These are phyloP conservation scores for Microctenopoma stevenorrisi DNA, from an alignment of 2,797 vertebrate species.

Conservation along the genomic window DNA sequence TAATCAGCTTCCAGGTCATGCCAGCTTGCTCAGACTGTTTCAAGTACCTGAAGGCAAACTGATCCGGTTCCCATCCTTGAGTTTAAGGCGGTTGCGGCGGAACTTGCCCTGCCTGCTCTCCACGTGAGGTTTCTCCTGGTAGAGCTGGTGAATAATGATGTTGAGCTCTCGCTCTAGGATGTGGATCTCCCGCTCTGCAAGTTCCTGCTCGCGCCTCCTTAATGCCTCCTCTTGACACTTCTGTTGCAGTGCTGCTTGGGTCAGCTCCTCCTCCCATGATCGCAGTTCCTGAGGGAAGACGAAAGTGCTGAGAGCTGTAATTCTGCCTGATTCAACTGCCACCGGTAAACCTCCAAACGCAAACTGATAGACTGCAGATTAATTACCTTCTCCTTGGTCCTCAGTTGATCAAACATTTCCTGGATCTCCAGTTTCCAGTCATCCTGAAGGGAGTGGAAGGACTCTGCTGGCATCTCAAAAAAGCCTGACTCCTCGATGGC, in stretches of 20 bases:
- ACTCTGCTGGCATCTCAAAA: constrained; percentile 97
- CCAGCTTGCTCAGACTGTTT: background rate
- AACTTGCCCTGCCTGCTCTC: constrained; percentile 97
- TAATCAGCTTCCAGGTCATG: too few relatives aligned
- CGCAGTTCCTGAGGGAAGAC: constrained; percentile 87
- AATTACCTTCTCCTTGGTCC: constrained; percentile 95
- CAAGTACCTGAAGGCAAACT: constrained; percentile 92
- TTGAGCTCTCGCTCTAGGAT: constrained; percentile 96
- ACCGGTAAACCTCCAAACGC: too few relatives aligned
- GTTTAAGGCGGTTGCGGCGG: constrained; percentile 91
- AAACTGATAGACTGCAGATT: background rate
- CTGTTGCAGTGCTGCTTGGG: constrained; percentile 92
- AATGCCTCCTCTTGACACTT: constrained; percentile 95
- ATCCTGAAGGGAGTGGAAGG: constrained; percentile 97
- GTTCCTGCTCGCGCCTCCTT: constrained; percentile 92
- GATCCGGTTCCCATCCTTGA: constrained; percentile 95
- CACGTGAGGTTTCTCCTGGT: constrained; percentile 95
- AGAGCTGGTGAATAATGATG: constrained; percentile 98
- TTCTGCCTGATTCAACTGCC: background rate
- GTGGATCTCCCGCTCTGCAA: constrained; percentile 95
- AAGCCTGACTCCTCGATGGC: constrained; percentile 97
- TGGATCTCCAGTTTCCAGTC: constrained; percentile 99
- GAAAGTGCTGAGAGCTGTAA: background rate
- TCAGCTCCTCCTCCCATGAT: constrained; percentile 97
- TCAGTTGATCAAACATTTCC: constrained; percentile 98